Evolutionary conservation across 2,888 invertebrate genomes (phyloP).

Genomic region (Glomeris marginata): DNA sequence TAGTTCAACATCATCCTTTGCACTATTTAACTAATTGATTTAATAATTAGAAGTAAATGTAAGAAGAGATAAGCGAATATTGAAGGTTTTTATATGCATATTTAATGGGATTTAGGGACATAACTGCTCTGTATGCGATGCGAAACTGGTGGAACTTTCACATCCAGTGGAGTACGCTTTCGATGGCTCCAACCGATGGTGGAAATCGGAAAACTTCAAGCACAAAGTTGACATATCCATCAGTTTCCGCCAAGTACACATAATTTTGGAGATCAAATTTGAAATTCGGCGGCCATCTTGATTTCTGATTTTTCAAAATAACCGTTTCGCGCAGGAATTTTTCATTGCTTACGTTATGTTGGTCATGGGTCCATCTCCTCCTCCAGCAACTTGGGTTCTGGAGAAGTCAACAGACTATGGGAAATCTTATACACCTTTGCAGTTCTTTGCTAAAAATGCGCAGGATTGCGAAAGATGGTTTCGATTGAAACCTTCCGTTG

Average conservation of each 20-base stretch:
- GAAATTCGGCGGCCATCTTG: too few species aligned
- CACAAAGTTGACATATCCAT: not conserved
- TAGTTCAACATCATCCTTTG: too few species aligned
- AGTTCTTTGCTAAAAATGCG: not conserved
- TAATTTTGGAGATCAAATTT: too few species aligned
- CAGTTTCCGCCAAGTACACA: not conserved
- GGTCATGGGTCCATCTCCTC: slow-evolving; percentile 8
- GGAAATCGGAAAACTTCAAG: slow-evolving; percentile 5
- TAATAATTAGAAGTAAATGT: too few species aligned
- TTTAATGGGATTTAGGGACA: slow-evolving; percentile 1
- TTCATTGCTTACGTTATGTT: slow-evolving; percentile 4
- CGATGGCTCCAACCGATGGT: slow-evolving; percentile 1
- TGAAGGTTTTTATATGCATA: not conserved
- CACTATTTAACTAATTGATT: too few species aligned
- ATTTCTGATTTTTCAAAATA: too few species aligned
- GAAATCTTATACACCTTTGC: slow-evolving; percentile 4
- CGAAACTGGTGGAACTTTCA: not conserved
- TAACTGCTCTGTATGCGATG: not conserved
- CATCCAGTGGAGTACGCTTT: not conserved
- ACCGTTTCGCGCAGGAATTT: not conserved
- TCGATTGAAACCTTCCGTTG: not conserved
- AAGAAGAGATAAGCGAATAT: too few species aligned
- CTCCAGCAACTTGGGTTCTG: slow-evolving; percentile 2
- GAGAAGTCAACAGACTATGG: slow-evolving; percentile 5
- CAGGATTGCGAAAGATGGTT: not conserved